Evolutionary conservation across 2,888 invertebrate species (phyloP), one percentile per base, ranked within the genome.

Genomic region (Parnassius glacialis): DNA sequence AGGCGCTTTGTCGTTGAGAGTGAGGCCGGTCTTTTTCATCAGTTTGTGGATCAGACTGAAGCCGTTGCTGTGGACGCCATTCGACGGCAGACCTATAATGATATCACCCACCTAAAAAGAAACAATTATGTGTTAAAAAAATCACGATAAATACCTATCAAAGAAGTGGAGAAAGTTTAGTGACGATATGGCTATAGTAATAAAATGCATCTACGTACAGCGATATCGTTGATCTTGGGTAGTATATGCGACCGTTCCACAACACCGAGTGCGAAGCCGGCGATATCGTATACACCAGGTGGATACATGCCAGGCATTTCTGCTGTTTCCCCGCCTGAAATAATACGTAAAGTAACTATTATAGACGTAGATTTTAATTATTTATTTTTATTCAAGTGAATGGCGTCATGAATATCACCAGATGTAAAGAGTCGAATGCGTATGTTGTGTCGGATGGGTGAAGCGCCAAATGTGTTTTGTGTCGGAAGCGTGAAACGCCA

Each of bases 61-160:
- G 0, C 99, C 99, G 84, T 99, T 99, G 81, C 98, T 98, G 83
- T 99, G 99, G 7, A 99, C 93, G 5, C 99, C 99, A 75, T 95
- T 96, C 0, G 99, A 99, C 0, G 97, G 94, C 45, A 99, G 81
- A 1, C 97, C 98, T 70, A 99, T 95, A 1, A 99, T 92, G 51
- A 95, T 88, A 80, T 99, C 98, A 0, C 96, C 97, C 0, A 92
- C 87, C 81, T 87, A 71, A 10, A 52, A 57, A 12, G 9, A 52
- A 41, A 58, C 13, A 41, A 34, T 20, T 54, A 45, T 34, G 0
- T 5, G 5, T 34, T 5, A 34, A 34, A 34, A 34, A 34, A 34
- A 34, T 7, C 34, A 34, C 7, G 34, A 34, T 7, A 34, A 34
- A 7, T 34, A 34, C 7, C 7, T 34, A 34, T 3, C 34, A 7